Conservation (phyloP, 1,140 invertebrate genomes). For the Sycobia sp. region DNA sequence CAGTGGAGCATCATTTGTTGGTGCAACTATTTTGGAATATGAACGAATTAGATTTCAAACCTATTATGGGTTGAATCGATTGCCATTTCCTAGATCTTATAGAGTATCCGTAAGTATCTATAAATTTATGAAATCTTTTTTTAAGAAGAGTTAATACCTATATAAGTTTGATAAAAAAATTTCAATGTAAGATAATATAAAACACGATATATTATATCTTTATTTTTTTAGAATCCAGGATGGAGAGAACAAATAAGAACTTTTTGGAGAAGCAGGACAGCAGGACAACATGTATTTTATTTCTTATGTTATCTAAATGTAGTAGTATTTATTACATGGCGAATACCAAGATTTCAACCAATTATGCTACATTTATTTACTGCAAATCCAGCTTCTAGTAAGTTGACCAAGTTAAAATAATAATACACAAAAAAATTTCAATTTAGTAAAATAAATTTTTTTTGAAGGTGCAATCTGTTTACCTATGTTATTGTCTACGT, state of each 20-base stretch:
- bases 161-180: no score
- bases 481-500: slow-evolving; percentile 90
- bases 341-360: slow-evolving; percentile 72
- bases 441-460: background rate
- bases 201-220: no score
- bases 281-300: slow-evolving; percentile 79
- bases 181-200: no score
- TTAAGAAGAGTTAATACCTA: background rate
- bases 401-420: slow-evolving; percentile 47
- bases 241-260: slow-evolving; percentile 66
- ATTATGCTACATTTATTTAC: slow-evolving; percentile 87
- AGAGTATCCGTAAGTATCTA: slow-evolving; percentile 52
- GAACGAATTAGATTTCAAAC: slow-evolving; percentile 76
- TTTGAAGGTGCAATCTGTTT: slow-evolving; percentile 73
- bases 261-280: slow-evolving; percentile 77
- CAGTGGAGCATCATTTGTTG: slow-evolving; percentile 72
- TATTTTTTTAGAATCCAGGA: slow-evolving; percentile 55
- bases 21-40: slow-evolving; percentile 86
- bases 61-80: slow-evolving; percentile 61
- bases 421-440: background rate
- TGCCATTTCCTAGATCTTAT: slow-evolving; percentile 50
- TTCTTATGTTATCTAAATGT: slow-evolving; percentile 81
- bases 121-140: slow-evolving; percentile 8
- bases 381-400: slow-evolving; percentile 78
- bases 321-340: slow-evolving; percentile 84